Evolutionary conservation across 1,140 invertebrate genomes (phyloP).

Genomic region (Lamellibrachia luymesi): DNA sequence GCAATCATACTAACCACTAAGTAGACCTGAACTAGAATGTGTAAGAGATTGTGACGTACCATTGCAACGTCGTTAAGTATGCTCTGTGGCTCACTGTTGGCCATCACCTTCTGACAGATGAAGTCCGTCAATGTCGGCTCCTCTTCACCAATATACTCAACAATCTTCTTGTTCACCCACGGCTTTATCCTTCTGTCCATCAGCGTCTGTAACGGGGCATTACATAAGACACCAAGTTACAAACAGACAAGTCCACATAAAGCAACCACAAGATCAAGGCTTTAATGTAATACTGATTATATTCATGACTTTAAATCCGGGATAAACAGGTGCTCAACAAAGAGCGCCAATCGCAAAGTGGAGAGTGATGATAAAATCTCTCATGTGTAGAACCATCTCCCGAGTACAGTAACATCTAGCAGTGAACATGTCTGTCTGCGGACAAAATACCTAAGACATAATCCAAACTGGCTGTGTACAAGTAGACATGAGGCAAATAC

Average conservation of each 20-base stretch:
- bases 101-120: slow-evolving; percentile 96
- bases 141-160: slow-evolving; percentile 98
- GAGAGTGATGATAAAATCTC: too few species aligned
- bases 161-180: slow-evolving; percentile 99
- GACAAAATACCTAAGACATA: too few species aligned
- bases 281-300: neutral
- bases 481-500: too few species aligned
- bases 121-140: slow-evolving; percentile 98
- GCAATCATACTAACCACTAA: neutral
- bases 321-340: too few species aligned
- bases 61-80: slow-evolving; percentile 98
- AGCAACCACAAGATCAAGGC: neutral
- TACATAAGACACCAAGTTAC: neutral
- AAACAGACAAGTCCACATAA: neutral
- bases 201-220: slow-evolving; percentile 62
- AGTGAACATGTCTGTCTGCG: too few species aligned
- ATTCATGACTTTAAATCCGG: too few species aligned
- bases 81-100: slow-evolving; percentile 84
- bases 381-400: too few species aligned
- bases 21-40: neutral
- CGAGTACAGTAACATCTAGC: too few species aligned
- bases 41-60: slow-evolving; percentile 64
- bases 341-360: too few species aligned
- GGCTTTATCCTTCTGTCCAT: slow-evolving; percentile 96
- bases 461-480: too few species aligned